These are phyloP conservation scores for Drosophila hydei DNA, from an alignment of 1,140 invertebrate species.

Conservation along the genomic window DNA sequence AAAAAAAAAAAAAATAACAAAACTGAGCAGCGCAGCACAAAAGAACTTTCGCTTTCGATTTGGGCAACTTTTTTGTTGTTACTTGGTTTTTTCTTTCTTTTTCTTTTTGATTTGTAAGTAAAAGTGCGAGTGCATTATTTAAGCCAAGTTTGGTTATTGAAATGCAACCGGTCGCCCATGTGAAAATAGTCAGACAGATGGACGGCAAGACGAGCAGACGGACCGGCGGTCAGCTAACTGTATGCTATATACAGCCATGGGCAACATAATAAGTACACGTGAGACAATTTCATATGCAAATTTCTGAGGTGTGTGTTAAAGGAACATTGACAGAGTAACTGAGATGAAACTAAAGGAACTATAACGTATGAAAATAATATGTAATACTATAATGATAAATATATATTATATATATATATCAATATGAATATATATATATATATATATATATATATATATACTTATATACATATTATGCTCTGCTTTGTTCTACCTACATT, in stretches of 20 bases:
- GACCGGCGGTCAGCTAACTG: background rate
- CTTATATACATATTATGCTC: no score
- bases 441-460: no score
- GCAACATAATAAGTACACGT: no score
- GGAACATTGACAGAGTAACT: no score
- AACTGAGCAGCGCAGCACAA: conserved; percentile 42
- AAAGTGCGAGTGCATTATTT: conserved; percentile 75
- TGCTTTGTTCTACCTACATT: no score
- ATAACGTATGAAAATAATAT: background rate
- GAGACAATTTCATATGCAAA: background rate
- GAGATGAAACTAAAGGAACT: no score
- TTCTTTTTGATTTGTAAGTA: conserved; percentile 51
- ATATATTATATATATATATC: background rate
- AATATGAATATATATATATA: background rate
- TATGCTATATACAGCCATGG: background rate
- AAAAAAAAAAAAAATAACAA: no score
- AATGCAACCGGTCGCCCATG: conserved; percentile 73
- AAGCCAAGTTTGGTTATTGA: conserved; percentile 78
- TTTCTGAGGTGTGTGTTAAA: background rate
- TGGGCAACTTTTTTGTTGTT: conserved; percentile 11
- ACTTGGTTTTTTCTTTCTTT: conserved; percentile 18
- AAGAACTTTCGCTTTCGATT: conserved; percentile 81
- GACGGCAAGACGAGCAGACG: conserved; percentile 6
- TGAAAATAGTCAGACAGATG: conserved; percentile 43
- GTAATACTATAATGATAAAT: no score